Percentiles rank a stretch among this genome's conserved stretches.
These are phyloP conservation scores for Catharus bicknelli DNA, from an alignment of 2,113 vertebrate genomes.

Conservation along the genomic window DNA sequence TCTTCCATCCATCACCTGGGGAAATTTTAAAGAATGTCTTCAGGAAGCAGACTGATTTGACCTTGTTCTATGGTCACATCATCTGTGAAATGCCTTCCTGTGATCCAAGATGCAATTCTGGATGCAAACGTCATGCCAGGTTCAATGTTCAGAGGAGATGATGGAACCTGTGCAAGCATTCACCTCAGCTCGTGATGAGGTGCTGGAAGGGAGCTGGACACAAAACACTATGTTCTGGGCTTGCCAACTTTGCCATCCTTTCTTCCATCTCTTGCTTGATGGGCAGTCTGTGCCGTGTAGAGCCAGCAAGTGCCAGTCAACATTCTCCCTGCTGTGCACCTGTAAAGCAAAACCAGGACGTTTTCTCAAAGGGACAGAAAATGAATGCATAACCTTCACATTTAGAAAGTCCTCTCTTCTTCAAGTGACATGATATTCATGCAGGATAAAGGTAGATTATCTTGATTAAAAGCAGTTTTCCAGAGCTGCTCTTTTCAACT, in stretches of 20 bases:
- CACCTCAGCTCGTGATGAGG: neutral
- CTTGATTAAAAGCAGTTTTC: neutral
- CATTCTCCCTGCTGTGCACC: neutral
- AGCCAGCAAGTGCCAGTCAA: neutral
- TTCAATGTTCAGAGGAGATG: neutral
- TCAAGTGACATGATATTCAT: neutral
- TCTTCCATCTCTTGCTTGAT: neutral
- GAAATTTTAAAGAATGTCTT: neutral
- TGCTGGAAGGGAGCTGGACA: neutral
- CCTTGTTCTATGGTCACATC: neutral
- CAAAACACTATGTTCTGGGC: neutral
- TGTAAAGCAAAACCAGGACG: neutral
- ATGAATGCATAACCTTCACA: neutral
- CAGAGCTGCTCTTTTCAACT: neutral
- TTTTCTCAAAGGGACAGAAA: neutral
- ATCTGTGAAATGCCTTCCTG: neutral
- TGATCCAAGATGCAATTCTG: neutral
- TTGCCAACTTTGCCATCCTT: neutral
- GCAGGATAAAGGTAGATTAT: neutral
- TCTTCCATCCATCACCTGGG: neutral
- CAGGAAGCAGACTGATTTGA: neutral
- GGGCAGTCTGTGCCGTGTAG: accelerated
- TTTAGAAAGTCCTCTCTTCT: neutral
- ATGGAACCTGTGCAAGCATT: neutral
- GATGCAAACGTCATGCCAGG: neutral